Evolutionary conservation across 2,113 vertebrate species (phyloP).

Genomic region (Brachirus orientalis): DNA sequence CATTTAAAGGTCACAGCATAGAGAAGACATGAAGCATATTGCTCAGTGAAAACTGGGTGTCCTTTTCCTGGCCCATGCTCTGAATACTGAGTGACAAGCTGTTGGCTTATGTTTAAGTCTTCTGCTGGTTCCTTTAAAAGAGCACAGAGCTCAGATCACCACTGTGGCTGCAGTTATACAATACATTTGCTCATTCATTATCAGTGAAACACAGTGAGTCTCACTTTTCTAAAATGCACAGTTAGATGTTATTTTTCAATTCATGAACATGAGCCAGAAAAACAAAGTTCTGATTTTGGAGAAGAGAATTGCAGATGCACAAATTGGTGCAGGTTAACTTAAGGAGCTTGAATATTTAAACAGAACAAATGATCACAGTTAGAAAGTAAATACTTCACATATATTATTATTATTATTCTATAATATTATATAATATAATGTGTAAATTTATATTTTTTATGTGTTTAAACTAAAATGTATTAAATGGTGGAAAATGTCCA

Average conservation of each 20-base stretch:
- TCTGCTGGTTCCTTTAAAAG: constrained; percentile 12
- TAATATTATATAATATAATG: background rate
- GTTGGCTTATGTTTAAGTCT: constrained; percentile 41
- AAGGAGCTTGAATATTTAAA: constrained; percentile 1
- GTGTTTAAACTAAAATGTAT: background rate
- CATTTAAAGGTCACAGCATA: constrained; percentile 58
- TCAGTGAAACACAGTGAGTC: constrained; percentile 17
- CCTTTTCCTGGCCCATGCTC: constrained; percentile 17
- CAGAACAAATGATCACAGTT: background rate
- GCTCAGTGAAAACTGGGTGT: constrained; percentile 35
- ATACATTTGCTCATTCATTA: constrained; percentile 16
- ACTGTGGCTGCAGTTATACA: constrained; percentile 6
- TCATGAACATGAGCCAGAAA: no score
- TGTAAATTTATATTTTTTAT: background rate
- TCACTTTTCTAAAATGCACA: constrained; percentile 8
- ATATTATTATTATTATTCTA: background rate
- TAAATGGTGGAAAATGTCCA: background rate
- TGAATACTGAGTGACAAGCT: constrained; percentile 48
- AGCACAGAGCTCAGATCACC: constrained; percentile 23
- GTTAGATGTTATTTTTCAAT: no score
- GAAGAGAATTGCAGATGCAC: background rate
- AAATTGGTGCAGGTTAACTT: no score
- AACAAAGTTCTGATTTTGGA: no score
- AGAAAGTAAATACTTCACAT: background rate
- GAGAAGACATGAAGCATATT: constrained; percentile 38